These are phyloP conservation scores for Drosophila subsilvestris DNA, from an alignment of 2,888 invertebrate genomes.

Conservation along the genomic window DNA sequence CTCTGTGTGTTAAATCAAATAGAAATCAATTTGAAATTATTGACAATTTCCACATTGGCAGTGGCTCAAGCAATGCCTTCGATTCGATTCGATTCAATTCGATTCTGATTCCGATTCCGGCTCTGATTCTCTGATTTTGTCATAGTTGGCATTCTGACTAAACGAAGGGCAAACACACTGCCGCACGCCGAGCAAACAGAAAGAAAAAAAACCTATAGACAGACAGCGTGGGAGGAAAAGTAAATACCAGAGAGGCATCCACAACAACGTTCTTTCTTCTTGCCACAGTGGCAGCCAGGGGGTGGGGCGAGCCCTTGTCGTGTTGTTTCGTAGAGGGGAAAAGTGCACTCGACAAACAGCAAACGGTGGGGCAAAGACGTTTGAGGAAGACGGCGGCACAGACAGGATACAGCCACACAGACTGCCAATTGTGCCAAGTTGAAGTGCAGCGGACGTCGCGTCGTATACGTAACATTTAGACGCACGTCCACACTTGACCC, in stretches of 20 bases:
- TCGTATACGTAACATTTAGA: constrained; percentile 77
- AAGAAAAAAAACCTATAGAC: constrained; percentile 23
- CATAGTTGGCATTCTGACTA: constrained; percentile 67
- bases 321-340: constrained; percentile 51
- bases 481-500: constrained; percentile 73
- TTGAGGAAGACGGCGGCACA: constrained; percentile 10
- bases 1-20: constrained; percentile 78
- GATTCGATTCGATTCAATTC: constrained; percentile 45
- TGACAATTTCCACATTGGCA: constrained; percentile 82
- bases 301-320: constrained; percentile 3
- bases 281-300: neutral
- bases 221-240: constrained; percentile 57
- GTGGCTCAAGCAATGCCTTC: constrained; percentile 70
- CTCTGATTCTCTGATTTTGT: constrained; percentile 55
- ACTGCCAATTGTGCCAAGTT: constrained; percentile 1
- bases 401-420: constrained; percentile 43
- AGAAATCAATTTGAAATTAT: constrained; percentile 83
- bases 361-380: constrained; percentile 32
- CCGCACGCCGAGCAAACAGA: constrained; percentile 28
- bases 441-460: constrained; percentile 64
- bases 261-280: constrained; percentile 13
- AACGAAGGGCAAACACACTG: constrained; percentile 72
- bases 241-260: constrained; percentile 48
- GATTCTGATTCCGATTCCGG: constrained; percentile 39
- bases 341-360: constrained; percentile 65